Evolutionary conservation across 2,113 vertebrate species (phyloP).

Genomic region (Seriola aureovittata): DNA sequence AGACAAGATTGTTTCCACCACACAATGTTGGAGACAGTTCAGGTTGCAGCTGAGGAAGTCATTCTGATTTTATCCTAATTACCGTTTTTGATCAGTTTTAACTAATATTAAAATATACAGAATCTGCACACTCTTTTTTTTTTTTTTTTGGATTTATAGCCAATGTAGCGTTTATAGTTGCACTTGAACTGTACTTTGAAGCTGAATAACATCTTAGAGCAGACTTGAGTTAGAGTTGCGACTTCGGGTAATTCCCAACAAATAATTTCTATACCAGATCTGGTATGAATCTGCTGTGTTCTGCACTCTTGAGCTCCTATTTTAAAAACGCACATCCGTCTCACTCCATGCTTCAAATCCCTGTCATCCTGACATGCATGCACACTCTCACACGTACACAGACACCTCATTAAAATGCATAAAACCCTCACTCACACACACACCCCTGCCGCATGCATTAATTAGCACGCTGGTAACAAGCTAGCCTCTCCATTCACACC

Average conservation of each 20-base stretch:
- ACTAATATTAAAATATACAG: background rate
- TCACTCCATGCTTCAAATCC: slow-evolving; percentile 60
- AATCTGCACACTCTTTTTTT: background rate
- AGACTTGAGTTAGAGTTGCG: background rate
- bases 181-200: background rate
- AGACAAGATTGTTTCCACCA: slow-evolving; percentile 40
- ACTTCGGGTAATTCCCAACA: slow-evolving; percentile 34
- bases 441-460: slow-evolving; percentile 80
- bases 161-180: too few species aligned
- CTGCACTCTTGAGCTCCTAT: slow-evolving; percentile 40
- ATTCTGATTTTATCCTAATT: slow-evolving; percentile 8
- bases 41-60: slow-evolving; percentile 6
- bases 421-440: slow-evolving; percentile 67
- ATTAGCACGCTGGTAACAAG: slow-evolving; percentile 85
- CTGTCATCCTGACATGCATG: slow-evolving; percentile 63
- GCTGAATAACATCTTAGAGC: slow-evolving; percentile 4
- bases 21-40: slow-evolving; percentile 5
- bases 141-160: background rate
- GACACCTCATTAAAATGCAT: slow-evolving; percentile 81
- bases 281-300: slow-evolving; percentile 38
- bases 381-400: slow-evolving; percentile 60
- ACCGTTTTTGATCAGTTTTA: background rate
- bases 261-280: slow-evolving; percentile 39
- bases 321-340: slow-evolving; percentile 62
- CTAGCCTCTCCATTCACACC: slow-evolving; percentile 84